Percentiles rank a stretch among this genome's conserved stretches.
These are phyloP conservation scores for Macaca mulatta DNA, from an alignment of 2,113 vertebrate genomes.

Conservation along the genomic window DNA sequence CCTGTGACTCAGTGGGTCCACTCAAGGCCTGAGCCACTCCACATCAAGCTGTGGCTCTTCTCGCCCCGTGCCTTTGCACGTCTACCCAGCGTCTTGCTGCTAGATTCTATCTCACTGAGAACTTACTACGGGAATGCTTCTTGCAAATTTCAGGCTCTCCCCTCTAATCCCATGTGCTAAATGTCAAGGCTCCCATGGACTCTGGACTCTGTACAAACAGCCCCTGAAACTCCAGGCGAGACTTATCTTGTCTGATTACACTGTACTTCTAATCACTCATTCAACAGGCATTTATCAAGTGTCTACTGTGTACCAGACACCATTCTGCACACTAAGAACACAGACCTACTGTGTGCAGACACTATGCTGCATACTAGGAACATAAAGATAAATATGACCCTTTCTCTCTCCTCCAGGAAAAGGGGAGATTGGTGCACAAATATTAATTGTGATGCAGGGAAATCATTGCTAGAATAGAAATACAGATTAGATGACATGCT, in stretches of 20 bases:
- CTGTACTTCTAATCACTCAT: neutral
- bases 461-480: neutral
- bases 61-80: neutral
- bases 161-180: neutral
- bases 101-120: neutral
- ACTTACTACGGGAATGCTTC: neutral
- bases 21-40: too few species aligned
- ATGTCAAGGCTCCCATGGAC: neutral
- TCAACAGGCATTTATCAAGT: neutral
- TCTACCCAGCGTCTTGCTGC: neutral
- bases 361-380: neutral
- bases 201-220: neutral
- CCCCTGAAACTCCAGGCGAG: neutral
- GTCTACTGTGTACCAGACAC: neutral
- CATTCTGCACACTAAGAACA: neutral
- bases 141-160: neutral
- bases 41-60: neutral
- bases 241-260: neutral
- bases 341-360: too few species aligned
- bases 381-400: neutral
- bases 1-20: neutral
- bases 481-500: neutral
- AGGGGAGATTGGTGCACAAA: neutral
- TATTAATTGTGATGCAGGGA: neutral
- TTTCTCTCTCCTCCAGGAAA: neutral